Evolutionary conservation across 1,140 invertebrate species (phyloP), one percentile per base, ranked within the genome.

Genomic region (Drosophila tsacasi): DNA sequence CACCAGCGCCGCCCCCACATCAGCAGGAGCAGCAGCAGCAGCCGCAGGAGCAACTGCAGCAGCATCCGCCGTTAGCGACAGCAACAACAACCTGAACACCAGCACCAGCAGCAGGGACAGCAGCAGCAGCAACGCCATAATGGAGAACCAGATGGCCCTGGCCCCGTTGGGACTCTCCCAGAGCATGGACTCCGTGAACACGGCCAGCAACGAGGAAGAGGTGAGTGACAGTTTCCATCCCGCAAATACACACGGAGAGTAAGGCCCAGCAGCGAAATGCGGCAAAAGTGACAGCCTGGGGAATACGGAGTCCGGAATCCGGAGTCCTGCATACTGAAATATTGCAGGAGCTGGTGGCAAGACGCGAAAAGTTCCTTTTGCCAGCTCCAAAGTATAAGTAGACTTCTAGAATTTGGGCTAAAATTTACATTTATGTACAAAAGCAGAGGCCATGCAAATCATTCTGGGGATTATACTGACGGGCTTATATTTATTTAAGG

Each of bases 131-230:
- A 78, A 58, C 58, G 67, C 73, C 81, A 86, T 84, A 78, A 93
- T 93, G 92, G 92, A 93, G 75, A 93, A 93, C 83, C 92, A 92
- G 78, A 93, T 93, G 92, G 82, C 91, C 62, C 66, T 92, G 59
- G 84, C 84, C 54, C 91, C 92, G 91, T 91, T 95, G 75, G 94
- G 94, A 82, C 93, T 95, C 76, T 95, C 94, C 74, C 97, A 98
- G 94, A 97, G 97, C 94, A 97, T 97, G 96, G 97, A 98, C 95
- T 97, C 97, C 86, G 97, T 98, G 93, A 97, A 97, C 94, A 97
- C 97, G 78, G 96, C 96, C 87, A 97, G 96, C 92, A 96, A 96
- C 93, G 97, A 97, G 94, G 97, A 97, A 95, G 97, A 97, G 97
- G 97, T 97, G 93, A 94, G 96, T 95, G 54, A 47, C 54, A 81